Percentiles rank a stretch among this genome's conserved stretches.
These are phyloP conservation scores for Carabus problematicus DNA, from an alignment of 2,888 invertebrate genomes.

Conservation along the genomic window DNA sequence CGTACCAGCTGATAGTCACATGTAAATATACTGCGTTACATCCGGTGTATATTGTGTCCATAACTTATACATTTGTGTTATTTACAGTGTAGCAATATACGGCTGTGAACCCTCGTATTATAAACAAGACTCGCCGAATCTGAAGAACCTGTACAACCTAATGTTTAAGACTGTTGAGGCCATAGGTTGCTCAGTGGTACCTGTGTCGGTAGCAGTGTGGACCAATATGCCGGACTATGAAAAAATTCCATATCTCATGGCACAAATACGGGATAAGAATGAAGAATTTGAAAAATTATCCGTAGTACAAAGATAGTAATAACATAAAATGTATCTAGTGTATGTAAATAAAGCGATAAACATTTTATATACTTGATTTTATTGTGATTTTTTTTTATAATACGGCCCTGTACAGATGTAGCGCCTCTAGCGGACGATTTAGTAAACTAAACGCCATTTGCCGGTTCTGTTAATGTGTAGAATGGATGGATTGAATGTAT, in stretches of 20 bases:
- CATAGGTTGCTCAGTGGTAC: slow-evolving; percentile 64
- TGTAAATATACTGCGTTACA: slow-evolving; percentile 60
- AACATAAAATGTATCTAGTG: slow-evolving; percentile 4
- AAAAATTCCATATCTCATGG: slow-evolving; percentile 69
- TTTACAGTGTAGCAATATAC: slow-evolving; percentile 28
- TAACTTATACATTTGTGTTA: slow-evolving; percentile 29
- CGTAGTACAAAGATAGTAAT: slow-evolving; percentile 43
- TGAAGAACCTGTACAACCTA: slow-evolving; percentile 50
- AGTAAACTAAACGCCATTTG: too few species aligned
- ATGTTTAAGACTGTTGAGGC: slow-evolving; percentile 65
- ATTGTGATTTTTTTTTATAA: neutral
- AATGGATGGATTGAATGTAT: too few species aligned
- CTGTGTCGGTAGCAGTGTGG: slow-evolving; percentile 66
- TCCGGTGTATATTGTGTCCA: too few species aligned
- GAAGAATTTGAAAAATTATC: slow-evolving; percentile 51
- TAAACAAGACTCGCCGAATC: slow-evolving; percentile 15
- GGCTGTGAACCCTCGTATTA: slow-evolving; percentile 30
- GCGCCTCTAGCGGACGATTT: too few species aligned
- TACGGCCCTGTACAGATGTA: too few species aligned
- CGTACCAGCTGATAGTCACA: slow-evolving; percentile 56
- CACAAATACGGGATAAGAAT: slow-evolving; percentile 64
- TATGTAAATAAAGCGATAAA: slow-evolving; percentile 6
- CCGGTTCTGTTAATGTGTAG: too few species aligned
- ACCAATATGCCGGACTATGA: slow-evolving; percentile 63
- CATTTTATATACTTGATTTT: neutral